Base-by-base conservation (phyloP, 1,140 invertebrate genomes). In the Rhyzopertha dominica region DNA sequence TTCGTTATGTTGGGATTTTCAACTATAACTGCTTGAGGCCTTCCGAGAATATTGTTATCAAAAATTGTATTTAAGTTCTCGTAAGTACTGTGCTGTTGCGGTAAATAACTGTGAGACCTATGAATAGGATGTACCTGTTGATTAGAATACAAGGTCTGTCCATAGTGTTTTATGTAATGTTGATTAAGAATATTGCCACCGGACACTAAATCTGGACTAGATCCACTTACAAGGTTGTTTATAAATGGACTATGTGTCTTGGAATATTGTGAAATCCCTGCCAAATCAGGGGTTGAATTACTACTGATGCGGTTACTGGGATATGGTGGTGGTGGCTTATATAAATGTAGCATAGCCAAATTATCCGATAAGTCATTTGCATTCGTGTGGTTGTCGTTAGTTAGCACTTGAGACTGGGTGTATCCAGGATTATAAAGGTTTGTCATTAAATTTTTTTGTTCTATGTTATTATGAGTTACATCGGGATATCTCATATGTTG, bases 241-340 rank as follows among this genome's bases (percentile, higher is more conserved):
- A 60, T 48, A 26, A 63, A 66, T 22, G 58, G 34, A 26, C 31
- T 42, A 9, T 54, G 53, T 7, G 56, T 53, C 42, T 66, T 62
- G 14, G 51, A 24, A 31, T 61, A 69, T 59, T 74, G 74, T 19
- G 77, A 77, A 3, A 79, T 79, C 9, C 79, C 74, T 0, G 87
- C 86, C 37, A 90, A 66, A 68, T 90, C 87, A 1, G 87, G 88
- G 0, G 85, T 90, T 5, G 85, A 87, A 49, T 81, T 83, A 25
- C 81, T 86, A 47, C 81, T 84, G 14, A 82, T 70, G 25, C 53
- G 53, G 42, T 63, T 65, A 29, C 52, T 57, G 3, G 85, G 84
- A 67, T 90, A 90, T 0, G 88, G 87, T 0, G 87, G 87, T 0
- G 87, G 88, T 0, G 81, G 85, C 66, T 90, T 90, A 59, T 80